A percentile compares a stretch with the other conserved stretches of the same genome.
These are phyloP conservation scores for Pachyseris speciosa DNA, from an alignment of 64 coral and sea anemone genomes.

Conservation along the genomic window DNA sequence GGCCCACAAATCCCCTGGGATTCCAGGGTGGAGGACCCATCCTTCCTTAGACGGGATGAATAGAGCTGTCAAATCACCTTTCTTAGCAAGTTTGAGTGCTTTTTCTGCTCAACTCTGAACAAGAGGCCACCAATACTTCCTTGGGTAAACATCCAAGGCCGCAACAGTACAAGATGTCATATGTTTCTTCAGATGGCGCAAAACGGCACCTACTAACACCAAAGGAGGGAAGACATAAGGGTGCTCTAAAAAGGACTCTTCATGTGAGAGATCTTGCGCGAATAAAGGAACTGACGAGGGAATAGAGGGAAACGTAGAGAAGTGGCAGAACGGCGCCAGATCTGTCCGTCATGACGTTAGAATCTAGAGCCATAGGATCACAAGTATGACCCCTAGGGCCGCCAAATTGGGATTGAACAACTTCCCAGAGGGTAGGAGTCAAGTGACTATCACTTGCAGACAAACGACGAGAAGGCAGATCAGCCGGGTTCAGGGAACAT, in stretches of 20 bases:
- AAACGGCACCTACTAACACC: background rate
- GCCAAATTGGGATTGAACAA: background rate
- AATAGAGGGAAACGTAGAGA: background rate
- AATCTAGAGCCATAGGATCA: constrained; percentile 30
- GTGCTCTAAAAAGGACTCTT: background rate
- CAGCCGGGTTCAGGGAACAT: background rate
- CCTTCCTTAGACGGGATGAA: background rate
- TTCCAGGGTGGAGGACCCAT: background rate
- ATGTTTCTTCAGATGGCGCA: background rate
- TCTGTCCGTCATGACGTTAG: background rate
- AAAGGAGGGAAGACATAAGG: constrained; percentile 15
- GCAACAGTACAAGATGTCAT: background rate
- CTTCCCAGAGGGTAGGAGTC: background rate
- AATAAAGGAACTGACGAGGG: background rate
- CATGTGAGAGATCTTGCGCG: background rate
- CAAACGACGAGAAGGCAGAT: background rate
- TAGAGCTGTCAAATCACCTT: background rate
- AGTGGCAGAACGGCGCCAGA: background rate
- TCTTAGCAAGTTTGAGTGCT: background rate
- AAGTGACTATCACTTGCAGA: background rate
- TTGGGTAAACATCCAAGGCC: background rate
- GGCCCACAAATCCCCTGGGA: constrained; percentile 38
- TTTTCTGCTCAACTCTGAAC: background rate
- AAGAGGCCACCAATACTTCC: constrained; percentile 21
- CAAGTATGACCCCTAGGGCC: background rate